Evolutionary conservation across 2,797 vertebrate genomes (phyloP).

Genomic region (Rhabdomys pumilio): DNA sequence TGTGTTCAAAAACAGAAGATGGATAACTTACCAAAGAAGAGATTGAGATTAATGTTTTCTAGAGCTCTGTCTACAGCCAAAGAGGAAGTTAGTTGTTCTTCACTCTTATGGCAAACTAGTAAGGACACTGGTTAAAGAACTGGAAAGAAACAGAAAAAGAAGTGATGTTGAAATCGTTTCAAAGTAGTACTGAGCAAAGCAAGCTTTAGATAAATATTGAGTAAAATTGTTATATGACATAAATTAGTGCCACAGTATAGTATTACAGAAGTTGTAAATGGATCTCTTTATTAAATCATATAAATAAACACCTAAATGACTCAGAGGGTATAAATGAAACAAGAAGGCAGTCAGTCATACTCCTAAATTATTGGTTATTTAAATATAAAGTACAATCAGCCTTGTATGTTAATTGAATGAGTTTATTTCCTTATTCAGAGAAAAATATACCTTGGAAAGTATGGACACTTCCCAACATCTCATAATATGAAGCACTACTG

Average conservation of each 20-base stretch:
- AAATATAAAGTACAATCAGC: neutral
- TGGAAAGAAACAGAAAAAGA: neutral
- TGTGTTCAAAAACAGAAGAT: neutral
- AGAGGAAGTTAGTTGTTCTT: neutral
- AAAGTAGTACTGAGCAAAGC: neutral
- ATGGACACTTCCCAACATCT: neutral
- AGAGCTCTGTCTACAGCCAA: neutral
- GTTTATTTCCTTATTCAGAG: neutral
- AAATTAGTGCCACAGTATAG: neutral
- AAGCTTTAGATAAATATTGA: neutral
- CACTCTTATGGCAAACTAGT: neutral
- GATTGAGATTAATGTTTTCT: neutral
- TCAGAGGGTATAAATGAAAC: neutral
- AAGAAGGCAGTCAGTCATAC: neutral
- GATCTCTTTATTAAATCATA: neutral
- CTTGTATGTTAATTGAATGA: neutral
- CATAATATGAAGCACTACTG: neutral
- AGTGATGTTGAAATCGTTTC: neutral
- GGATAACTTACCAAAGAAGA: slow-evolving; percentile 9
- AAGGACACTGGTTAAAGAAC: neutral
- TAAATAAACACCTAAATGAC: neutral
- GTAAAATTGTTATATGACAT: neutral
- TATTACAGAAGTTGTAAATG: neutral
- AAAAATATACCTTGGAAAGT: neutral
- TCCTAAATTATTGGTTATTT: neutral